Base-by-base conservation (phyloP, 2,797 vertebrate species). In the Rhinophrynus dorsalis region DNA sequence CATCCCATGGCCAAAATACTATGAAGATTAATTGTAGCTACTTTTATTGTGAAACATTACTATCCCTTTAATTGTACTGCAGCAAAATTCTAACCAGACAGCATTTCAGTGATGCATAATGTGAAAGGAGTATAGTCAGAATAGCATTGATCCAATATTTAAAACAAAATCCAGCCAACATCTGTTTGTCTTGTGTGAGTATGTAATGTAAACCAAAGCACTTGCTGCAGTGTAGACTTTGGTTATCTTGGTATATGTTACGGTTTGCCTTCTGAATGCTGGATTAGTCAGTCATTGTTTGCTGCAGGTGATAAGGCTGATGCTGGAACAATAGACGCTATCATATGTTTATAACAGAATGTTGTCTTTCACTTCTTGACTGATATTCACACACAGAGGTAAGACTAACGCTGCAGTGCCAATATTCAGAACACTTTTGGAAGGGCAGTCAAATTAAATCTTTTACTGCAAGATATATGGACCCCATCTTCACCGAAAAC, bases 161-260 rank as follows among this genome's bases (percentile, higher is more conserved):
- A 42, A 42, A 5, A 4, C 38, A n/a, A 6, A 2, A 9, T 2
- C 44, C 44, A 50, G 12, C 21, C 47, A 27, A 24, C 24, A 7
- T n/a, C n/a, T n/a, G 2, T 7, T 13, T 9, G 6, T 48, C 26
- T 9, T 11, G 27, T 8, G 27, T 52, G 50, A 52, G 17, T 29
- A 27, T 6, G 50, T 7, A n/a, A 52, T 30, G n/a, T 52, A 30
- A 32, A n/a, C 50, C 50, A 52, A 52, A 30, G 5, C 26, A 10
- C 50, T 52, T 9, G 5, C 21, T 50, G 42, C 27, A 15, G 1
- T 58, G 45, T 68, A n/a, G 45, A 37, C 30, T 67, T 50, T 35
- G 10, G 56, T 69, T 61, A 69, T 61, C 67, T 61, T 13, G 2
- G 35, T 69, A 44, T 69, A 61, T 69, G 38, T 42, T 20, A 32